Evolutionary conservation across 2,888 invertebrate genomes (phyloP), one percentile per base, ranked within the genome.

Genomic region (Protula sp.): DNA sequence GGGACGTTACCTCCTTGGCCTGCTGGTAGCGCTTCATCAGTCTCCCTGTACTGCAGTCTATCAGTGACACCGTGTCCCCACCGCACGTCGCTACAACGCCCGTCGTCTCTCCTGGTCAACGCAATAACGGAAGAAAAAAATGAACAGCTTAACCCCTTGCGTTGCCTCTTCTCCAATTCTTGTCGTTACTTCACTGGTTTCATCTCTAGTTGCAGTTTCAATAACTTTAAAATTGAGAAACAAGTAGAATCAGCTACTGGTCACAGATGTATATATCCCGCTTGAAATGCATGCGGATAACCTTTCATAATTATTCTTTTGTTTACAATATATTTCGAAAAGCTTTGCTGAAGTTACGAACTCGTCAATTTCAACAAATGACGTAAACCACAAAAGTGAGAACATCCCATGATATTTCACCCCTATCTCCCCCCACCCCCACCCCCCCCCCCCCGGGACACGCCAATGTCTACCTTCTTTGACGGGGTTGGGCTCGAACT

Each of bases 61-160:
- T 81, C 26, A 84, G 73, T 66, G 84, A 84, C 1, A 84, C 79
- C 54, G 78, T 80, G 57, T 82, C 78, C 2, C 83, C 83, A 22
- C 84, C 84, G 72, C 83, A 84, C 0, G 84, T 83, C 2, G 84
- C 84, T 24, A 84, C 75, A 9, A 79, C 62, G n/a, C 77, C 73
- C 0, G 78, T 79, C 1, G 74, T 77, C 58, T 77, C 74, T 4
- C 69, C 77, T 77, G 62, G 14, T 27, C 30, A 19, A 30, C 38
- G 19, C 9, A 14, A 19, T 38, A 38, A 38, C 38, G 38, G 19
- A 50, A 19, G 14, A 14, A 5, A 14, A 50, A 5, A 50, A 19
- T 19, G 50, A 50, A 14, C 9, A 38, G 45, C 19, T 38, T 19
- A 38, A 38, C 45, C 9, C 45, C 9, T 38, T 14, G 9, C 45